Evolutionary conservation across 2,113 vertebrate genomes (phyloP).

Genomic region (Pycnonotus jocosus): DNA sequence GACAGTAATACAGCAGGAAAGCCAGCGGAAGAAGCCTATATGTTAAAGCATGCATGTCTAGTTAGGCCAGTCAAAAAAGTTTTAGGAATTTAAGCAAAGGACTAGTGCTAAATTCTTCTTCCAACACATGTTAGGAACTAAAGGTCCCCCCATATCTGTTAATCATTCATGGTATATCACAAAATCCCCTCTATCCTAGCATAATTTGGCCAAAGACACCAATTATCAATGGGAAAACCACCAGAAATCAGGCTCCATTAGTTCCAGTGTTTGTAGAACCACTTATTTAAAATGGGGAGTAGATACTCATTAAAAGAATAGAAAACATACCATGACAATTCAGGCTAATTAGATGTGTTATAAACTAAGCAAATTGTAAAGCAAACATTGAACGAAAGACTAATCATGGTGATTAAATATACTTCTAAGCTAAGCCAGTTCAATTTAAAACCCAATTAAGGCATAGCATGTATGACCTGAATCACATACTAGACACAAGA

Average conservation of each 20-base stretch:
- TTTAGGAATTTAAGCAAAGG: neutral
- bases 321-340: neutral
- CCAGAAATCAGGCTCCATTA: neutral
- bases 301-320: neutral
- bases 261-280: neutral
- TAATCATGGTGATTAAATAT: neutral
- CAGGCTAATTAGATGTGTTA: neutral
- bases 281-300: neutral
- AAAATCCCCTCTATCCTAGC: neutral
- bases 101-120: neutral
- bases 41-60: neutral
- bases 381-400: neutral
- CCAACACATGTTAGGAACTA: accelerated
- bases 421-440: neutral
- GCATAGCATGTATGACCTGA: neutral
- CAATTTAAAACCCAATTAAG: neutral
- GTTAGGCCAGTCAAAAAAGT: neutral
- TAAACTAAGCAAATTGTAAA: neutral
- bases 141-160: neutral
- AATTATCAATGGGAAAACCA: neutral
- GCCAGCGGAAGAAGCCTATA: neutral
- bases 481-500: accelerated
- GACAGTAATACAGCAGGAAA: neutral
- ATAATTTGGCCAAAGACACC: neutral
- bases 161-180: neutral